Evolutionary conservation across 2,888 invertebrate genomes (phyloP), one percentile per base, ranked within the genome.

Genomic region (Thelaira solivaga): DNA sequence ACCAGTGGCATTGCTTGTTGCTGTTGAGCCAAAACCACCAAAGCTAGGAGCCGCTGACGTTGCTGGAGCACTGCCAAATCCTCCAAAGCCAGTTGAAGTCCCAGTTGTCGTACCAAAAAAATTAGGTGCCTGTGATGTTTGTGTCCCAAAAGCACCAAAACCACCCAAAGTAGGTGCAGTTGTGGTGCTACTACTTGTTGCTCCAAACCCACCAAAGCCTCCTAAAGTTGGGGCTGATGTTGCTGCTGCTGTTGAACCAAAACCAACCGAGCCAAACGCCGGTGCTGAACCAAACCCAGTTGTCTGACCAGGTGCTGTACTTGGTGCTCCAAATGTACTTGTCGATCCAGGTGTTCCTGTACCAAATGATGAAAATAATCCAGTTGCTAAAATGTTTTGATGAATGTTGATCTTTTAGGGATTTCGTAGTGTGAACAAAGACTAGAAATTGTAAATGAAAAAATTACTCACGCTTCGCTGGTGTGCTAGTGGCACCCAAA

Each of bases 391-490:
- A 80, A 80, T 59, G 67, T 41, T 34, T 61, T 81, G 82, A 83
- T 73, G 45, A 74, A 57, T 45, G 36, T 51, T 41, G 49, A 69
- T 16, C 34, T 59, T 55, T 49, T 49, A 57, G 36, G 39, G 47
- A 65, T 49, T 68, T 61, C 51, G 36, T 53, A 53, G 72, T 72
- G 47, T 24, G 51, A 62, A 24, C 26, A 29, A 65, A 39, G 22
- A 20, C 68, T 75, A 69, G 34, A 65, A 41, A 8, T 29, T 13
- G 13, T n/a, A 20, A 29, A 41, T 51, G 22, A 45, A 49, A 13
- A 53, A 55, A 62, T 7, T 11, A 84, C 91, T 90, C 88, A 92
- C 92, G 91, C 90, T 92, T 92, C 18, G 91, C 89, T 78, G 88
- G 89, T 62, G 89, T 89, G 82, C 89, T 89, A 41, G 91, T 90